Evolutionary conservation across 2,113 vertebrate genomes (phyloP).

Genomic region (Laticauda colubrina): DNA sequence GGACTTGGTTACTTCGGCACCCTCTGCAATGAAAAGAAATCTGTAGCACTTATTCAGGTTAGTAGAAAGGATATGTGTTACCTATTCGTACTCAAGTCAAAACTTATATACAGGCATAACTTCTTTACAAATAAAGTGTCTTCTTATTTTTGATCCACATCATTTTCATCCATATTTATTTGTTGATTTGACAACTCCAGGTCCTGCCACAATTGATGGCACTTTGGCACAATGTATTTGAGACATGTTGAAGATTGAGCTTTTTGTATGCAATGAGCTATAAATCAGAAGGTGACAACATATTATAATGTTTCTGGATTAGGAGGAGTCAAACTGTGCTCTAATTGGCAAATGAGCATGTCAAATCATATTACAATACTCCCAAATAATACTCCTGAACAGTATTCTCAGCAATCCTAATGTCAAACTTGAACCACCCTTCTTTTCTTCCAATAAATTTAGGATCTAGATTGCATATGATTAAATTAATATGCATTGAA

Average conservation of each 20-base stretch:
- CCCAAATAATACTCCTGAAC: background rate
- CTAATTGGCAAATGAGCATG: background rate
- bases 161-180: background rate
- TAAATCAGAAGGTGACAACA: background rate
- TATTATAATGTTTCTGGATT: background rate
- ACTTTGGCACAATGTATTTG: background rate
- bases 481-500: background rate
- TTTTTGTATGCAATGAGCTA: background rate
- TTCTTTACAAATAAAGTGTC: background rate
- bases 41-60: constrained; percentile 74
- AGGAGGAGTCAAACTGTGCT: background rate
- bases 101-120: background rate
- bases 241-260: background rate
- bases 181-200: background rate
- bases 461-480: background rate
- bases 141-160: background rate
- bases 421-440: too few species aligned
- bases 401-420: background rate
- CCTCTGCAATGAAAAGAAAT: constrained; percentile 65
- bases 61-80: constrained; percentile 6
- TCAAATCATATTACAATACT: background rate
- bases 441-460: background rate
- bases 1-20: constrained; percentile 68
- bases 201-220: background rate
- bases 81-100: background rate